Evolutionary conservation across 2,888 invertebrate genomes (phyloP).

Genomic region (Prosopocoilus inquinatus): DNA sequence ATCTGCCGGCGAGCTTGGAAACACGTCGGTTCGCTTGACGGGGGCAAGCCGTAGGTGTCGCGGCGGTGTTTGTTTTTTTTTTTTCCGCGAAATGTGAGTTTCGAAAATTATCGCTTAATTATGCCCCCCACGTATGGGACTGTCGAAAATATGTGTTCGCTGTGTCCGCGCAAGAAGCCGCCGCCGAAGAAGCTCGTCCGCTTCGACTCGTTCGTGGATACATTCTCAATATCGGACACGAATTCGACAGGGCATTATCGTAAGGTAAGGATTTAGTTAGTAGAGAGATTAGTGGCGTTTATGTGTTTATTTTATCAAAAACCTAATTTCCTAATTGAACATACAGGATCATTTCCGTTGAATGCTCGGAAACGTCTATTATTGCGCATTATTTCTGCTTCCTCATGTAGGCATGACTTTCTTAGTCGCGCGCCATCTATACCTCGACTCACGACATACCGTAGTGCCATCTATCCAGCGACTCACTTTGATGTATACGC

Average conservation of each 20-base stretch:
- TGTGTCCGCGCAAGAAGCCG: constrained; percentile 58
- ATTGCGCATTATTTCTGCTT: too few relatives aligned
- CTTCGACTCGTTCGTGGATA: constrained; percentile 63
- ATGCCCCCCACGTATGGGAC: constrained; percentile 54
- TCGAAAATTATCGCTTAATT: constrained; percentile 19
- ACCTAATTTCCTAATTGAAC: too few relatives aligned
- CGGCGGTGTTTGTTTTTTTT: constrained; percentile 9
- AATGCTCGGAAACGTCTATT: too few relatives aligned
- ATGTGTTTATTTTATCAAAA: too few relatives aligned
- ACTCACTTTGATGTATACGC: too few relatives aligned
- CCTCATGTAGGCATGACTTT: too few relatives aligned
- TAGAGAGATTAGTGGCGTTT: too few relatives aligned
- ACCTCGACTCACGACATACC: too few relatives aligned
- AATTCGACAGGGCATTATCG: constrained; percentile 23
- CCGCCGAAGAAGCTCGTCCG: constrained; percentile 59
- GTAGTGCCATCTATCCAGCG: too few relatives aligned
- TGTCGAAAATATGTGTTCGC: constrained; percentile 58
- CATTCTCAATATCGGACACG: constrained; percentile 59
- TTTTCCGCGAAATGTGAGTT: background rate
- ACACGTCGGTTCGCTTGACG: background rate
- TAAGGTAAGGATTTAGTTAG: constrained; percentile 25
- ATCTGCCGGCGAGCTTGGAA: too few relatives aligned
- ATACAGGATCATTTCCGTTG: too few relatives aligned
- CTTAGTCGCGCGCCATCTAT: too few relatives aligned
- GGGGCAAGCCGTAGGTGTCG: constrained; percentile 15